Base-by-base conservation (phyloP, 2,888 invertebrate species). In the Cyclophora punctaria region DNA sequence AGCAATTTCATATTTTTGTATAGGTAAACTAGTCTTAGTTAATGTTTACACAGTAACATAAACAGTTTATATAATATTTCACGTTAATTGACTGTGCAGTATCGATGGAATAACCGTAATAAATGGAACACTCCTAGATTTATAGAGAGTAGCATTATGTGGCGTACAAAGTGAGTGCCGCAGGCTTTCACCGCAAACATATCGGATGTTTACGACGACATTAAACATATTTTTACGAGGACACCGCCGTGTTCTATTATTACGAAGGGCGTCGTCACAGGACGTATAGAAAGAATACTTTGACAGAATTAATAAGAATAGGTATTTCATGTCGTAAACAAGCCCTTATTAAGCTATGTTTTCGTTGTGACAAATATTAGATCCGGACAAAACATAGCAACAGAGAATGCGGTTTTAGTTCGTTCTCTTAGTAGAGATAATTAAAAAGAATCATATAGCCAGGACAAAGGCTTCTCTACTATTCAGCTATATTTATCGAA, bases 151-250 rank as follows among this genome's bases (percentile, higher is more conserved):
- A 50, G 64, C 67, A 71, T 66, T 67, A 66, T 68, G 69, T 67
- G 67, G 66, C 62, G 67, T 69, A 65, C 37, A 37, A 5, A 5
- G 37, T 64, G 69, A 73, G 73, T 63, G 67, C 67, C 69, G 76
- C 67, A 75, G 71, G 79, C 79, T 83, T 80, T 83, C 77, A 62
- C 65, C 68, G 67, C 67, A 74, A 76, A 79, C 80, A 80, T 82
- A 82, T 84, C 80, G 80, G 77, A 80, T 79, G 72, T 86, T 87
- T 86, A 88, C 76, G 84, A 78, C 69, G 73, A 79, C 83, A 86
- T 85, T 85, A 87, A 85, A 87, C 81, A 85, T 84, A 86, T 85
- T 87, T 87, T 88, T 86, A 87, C 75, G 86, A 80, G 75, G 78
- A 83, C 79, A 80, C 79, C 75, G 78, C 72, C 76, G 78, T 76